Percentiles rank a stretch among this genome's conserved stretches.
Evolutionary conservation across 2,888 invertebrate genomes (phyloP).

Genomic region (Himalopsyche anomala): DNA sequence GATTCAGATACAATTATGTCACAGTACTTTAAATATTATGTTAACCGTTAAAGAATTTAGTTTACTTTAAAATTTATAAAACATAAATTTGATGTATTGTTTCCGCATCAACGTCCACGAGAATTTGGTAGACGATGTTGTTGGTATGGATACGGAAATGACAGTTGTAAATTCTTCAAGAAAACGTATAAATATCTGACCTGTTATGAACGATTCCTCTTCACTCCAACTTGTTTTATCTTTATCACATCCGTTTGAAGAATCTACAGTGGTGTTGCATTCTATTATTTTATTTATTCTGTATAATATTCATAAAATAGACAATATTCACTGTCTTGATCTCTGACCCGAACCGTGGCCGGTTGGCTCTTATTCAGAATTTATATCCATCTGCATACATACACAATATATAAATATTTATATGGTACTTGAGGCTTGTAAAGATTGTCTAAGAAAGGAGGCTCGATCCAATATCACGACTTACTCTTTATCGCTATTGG

Average conservation of each 20-base stretch:
- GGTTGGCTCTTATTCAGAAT: slow-evolving; percentile 60
- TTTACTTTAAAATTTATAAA: too few relatives aligned
- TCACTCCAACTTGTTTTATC: slow-evolving; percentile 22
- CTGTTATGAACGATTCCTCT: slow-evolving; percentile 31
- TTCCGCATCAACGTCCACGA: too few relatives aligned
- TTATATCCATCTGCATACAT: slow-evolving; percentile 60
- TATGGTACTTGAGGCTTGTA: slow-evolving; percentile 52
- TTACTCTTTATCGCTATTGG: slow-evolving; percentile 58
- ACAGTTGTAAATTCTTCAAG: background rate
- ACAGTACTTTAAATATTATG: too few relatives aligned
- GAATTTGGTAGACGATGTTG: too few relatives aligned
- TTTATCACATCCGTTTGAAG: slow-evolving; percentile 14
- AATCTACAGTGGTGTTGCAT: slow-evolving; percentile 41
- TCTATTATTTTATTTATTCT: slow-evolving; percentile 58
- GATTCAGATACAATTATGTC: too few relatives aligned
- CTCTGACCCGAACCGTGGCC: slow-evolving; percentile 63
- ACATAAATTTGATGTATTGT: too few relatives aligned
- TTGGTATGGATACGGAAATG: background rate
- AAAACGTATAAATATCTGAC: background rate
- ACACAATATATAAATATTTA: slow-evolving; percentile 63
- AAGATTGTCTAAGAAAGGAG: slow-evolving; percentile 58
- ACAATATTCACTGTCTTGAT: slow-evolving; percentile 64
- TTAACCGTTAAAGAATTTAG: too few relatives aligned
- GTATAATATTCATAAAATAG: slow-evolving; percentile 64
- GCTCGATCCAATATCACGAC: slow-evolving; percentile 56